Evolutionary conservation across 23 tunicate species (phyloP).

Genomic region (Pegea sp.): DNA sequence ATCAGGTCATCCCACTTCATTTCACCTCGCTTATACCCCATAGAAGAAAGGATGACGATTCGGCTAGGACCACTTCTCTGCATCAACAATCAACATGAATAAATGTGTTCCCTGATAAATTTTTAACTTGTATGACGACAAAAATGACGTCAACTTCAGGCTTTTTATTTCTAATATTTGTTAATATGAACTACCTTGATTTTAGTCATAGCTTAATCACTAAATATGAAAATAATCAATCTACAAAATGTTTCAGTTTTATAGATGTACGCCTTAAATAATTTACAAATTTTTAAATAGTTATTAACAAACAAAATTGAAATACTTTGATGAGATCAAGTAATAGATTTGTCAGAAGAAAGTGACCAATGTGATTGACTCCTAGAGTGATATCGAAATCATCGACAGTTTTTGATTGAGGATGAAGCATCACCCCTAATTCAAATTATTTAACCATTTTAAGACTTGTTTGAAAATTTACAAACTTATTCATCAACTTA

Average conservation of each 20-base stretch:
- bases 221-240: too few relatives aligned
- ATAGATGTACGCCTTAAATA: too few relatives aligned
- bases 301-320: not conserved
- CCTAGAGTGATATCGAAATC: slow-evolving; percentile 48
- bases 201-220: too few relatives aligned
- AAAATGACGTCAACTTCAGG: too few relatives aligned
- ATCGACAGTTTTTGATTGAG: slow-evolving; percentile 28
- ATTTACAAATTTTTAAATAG: not conserved
- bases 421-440: slow-evolving; percentile 54
- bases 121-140: too few relatives aligned
- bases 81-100: not conserved
- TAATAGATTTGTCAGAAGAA: slow-evolving; percentile 32
- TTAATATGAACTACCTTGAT: too few relatives aligned
- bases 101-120: too few relatives aligned
- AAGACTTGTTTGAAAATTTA: too few relatives aligned
- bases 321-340: slow-evolving; percentile 32
- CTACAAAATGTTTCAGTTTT: too few relatives aligned
- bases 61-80: slow-evolving; percentile 6
- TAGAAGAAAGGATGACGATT: not conserved
- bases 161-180: too few relatives aligned
- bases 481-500: too few relatives aligned
- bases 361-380: slow-evolving; percentile 39
- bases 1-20: slow-evolving; percentile 7
- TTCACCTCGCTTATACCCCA: slow-evolving; percentile 1
- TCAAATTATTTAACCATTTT: not conserved